Base-by-base conservation (phyloP, 2,888 invertebrate genomes). In the Leptopterna dolabrata region DNA sequence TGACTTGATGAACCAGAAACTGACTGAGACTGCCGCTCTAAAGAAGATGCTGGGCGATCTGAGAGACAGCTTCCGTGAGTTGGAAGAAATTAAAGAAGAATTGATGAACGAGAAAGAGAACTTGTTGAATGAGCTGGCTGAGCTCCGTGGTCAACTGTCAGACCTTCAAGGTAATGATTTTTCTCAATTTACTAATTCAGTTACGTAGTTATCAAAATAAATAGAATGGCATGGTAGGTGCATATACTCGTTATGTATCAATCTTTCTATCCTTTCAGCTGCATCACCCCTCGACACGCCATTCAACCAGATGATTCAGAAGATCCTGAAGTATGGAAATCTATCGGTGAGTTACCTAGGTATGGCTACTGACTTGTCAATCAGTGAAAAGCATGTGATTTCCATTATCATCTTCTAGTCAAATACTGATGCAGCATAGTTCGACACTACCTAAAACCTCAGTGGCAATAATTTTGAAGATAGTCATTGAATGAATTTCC, bases 291-390 rank as follows among this genome's bases (percentile, higher is more conserved):
- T 71, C 41, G 88, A 88, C 41, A 88, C 45, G 27, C 88, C 88
- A 4, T 76, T 88, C 19, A 88, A 88, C 51, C n/a, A 41, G 19
- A 45, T 88, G 19, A 63, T 88, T 6, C 78, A 88, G 84, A 88
- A 88, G 76, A 88, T 88, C 29, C 70, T 88, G 87, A 81, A 70
- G n/a, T 81, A 29, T 16, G 86, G 87, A 43, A 83, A 76, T 76
- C 71, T 88, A 47, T 51, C 83, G 71, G 88, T 88, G 76, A 87
- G 73, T 47, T 47, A 9, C 16, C n/a, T n/a, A n/a, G n/a, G n/a
- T n/a, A n/a, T n/a, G n/a, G n/a, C n/a, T n/a, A n/a, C n/a, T n/a
- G n/a, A n/a, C n/a, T n/a, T n/a, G n/a, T n/a, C n/a, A n/a, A n/a
- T n/a, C n/a, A n/a, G n/a, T n/a, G n/a, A n/a, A n/a, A n/a, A n/a